These are phyloP conservation scores for Hartigia nigra DNA, from an alignment of 2,888 invertebrate genomes.

Conservation along the genomic window DNA sequence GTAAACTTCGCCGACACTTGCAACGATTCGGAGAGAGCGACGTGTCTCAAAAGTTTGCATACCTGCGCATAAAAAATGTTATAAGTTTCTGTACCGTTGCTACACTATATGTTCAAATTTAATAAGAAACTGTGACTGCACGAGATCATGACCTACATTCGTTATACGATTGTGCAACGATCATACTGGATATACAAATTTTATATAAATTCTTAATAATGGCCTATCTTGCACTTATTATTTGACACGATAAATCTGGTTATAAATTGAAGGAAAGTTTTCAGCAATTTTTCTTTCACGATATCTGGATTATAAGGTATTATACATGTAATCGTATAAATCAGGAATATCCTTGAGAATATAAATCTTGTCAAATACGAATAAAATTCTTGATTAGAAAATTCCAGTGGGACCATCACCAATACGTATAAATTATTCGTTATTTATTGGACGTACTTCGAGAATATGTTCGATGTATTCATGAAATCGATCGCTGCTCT, in stretches of 20 bases:
- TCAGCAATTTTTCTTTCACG: background rate
- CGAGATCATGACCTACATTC: background rate
- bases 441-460: constrained; percentile 76
- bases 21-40: constrained; percentile 92
- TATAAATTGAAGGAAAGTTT: background rate
- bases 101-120: background rate
- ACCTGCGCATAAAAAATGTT: constrained; percentile 71
- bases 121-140: background rate
- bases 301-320: background rate
- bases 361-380: background rate
- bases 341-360: background rate
- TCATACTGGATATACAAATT: background rate
- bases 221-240: background rate
- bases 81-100: background rate
- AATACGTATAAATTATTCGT: background rate
- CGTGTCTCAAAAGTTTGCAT: constrained; percentile 95
- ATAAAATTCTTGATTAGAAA: constrained; percentile 6
- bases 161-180: background rate
- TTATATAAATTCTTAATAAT: background rate
- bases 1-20: constrained; percentile 97
- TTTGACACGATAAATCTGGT: background rate
- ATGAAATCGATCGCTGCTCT: constrained; percentile 93
- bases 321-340: background rate
- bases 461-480: constrained; percentile 98
- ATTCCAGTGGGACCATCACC: background rate